A percentile compares a stretch with the other conserved stretches of the same genome.
Evolutionary conservation across 1,140 invertebrate species (phyloP).

Genomic region (Nasonia vitripennis): DNA sequence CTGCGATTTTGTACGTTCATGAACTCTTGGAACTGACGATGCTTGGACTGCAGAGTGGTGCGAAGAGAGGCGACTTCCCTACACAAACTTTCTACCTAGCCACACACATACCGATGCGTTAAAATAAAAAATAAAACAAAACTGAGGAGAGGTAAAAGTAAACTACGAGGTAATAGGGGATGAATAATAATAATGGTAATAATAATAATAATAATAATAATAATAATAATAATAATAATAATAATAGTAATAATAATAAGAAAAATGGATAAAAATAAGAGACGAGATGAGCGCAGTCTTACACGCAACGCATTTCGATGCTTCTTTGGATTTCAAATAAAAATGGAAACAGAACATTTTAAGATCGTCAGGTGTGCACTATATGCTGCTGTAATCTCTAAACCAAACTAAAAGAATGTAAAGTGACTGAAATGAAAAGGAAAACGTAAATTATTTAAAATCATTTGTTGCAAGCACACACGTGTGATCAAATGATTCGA

Average conservation of each 20-base stretch:
- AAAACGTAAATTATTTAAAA: conserved; percentile 24
- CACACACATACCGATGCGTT: conserved; percentile 72
- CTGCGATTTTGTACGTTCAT: conserved; percentile 69
- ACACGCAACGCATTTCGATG: conserved; percentile 14
- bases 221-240: conserved; percentile 2
- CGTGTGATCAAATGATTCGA: not conserved
- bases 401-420: conserved; percentile 1
- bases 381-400: not conserved
- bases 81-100: conserved; percentile 76
- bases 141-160: not conserved
- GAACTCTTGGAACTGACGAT: conserved; percentile 72
- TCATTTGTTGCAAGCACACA: conserved; percentile 15
- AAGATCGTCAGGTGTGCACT: not conserved
- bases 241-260: conserved; percentile 6
- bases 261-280: not conserved
- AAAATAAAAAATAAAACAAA: conserved; percentile 66
- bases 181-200: not conserved
- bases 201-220: not conserved
- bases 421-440: conserved; percentile 4
- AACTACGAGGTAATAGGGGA: not conserved
- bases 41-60: conserved; percentile 73
- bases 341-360: not conserved
- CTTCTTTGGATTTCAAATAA: not conserved
- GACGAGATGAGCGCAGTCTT: not conserved
- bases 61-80: conserved; percentile 74